These are phyloP conservation scores for Psilopsiagon aymara DNA, from an alignment of 2,113 vertebrate genomes.

Conservation along the genomic window DNA sequence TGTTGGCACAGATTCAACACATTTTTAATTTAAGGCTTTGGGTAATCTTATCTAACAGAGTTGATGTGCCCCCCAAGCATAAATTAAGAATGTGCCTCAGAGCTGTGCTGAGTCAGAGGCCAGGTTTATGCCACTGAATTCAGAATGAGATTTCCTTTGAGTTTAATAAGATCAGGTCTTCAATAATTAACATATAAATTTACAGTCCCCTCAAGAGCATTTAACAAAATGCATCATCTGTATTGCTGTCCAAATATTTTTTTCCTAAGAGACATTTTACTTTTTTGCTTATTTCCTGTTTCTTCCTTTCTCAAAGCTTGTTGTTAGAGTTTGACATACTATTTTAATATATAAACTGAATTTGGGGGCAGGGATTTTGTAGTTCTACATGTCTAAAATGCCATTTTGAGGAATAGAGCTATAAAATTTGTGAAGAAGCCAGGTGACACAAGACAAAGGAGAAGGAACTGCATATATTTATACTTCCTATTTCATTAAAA, in stretches of 20 bases:
- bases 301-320: background rate
- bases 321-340: background rate
- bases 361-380: background rate
- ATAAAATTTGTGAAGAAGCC: background rate
- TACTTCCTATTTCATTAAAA: background rate
- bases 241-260: background rate
- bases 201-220: background rate
- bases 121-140: background rate
- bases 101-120: background rate
- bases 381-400: background rate
- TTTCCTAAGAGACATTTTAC: background rate
- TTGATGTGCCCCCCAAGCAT: background rate
- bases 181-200: background rate
- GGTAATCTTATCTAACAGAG: background rate
- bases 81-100: background rate
- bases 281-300: conserved; percentile 14
- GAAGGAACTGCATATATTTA: background rate
- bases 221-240: background rate
- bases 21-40: background rate
- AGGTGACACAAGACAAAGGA: background rate
- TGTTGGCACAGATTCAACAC: background rate
- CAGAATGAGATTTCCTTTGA: background rate
- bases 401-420: background rate
- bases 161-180: background rate
- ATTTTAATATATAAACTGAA: background rate